Base-by-base conservation (phyloP, 2,113 vertebrate species). In the Sciurus niger region DNA sequence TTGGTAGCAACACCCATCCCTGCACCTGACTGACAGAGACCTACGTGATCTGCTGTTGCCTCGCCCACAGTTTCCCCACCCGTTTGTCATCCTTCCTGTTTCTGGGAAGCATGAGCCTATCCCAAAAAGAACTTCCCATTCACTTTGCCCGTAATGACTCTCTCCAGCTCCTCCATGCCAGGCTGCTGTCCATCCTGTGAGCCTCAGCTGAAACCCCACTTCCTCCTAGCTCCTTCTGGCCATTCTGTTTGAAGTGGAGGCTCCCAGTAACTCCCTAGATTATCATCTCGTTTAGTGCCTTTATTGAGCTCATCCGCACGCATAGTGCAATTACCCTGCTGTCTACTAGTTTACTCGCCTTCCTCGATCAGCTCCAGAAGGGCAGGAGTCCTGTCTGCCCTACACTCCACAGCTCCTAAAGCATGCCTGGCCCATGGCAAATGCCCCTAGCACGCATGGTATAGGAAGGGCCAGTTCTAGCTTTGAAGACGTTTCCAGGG, bases 1-100 rank as follows among this genome's bases (percentile, higher is more conserved):
- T 28, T 20, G 9, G 34, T 32, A 22, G 28, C 46, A 16, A 18
- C 0, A 1, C 30, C 17, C 4, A n/a, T 2, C 9, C 5, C 0
- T 6, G 8, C 32, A 2, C 0, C 20, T 17, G 48, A 51, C 46
- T 46, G 25, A 16, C 8, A 28, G 53, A 78, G 24, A 37, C 30
- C 18, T 51, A 34, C 4, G 1, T 43, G 28, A 74, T 37, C 58
- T 17, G 55, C 2, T 18, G 22, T n/a, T 37, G 18, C 9, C 32
- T 70, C 24, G 9, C 60, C 18, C 60, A 6, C 1, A 9, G 7
- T 72, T 43, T 43, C 40, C 72, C 6, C 51, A 43, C 3, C 73
- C 13, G 17, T 34, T 48, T 63, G 20, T 58, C 55, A 22, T 58
- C 20, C 7, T 22, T 22, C 2, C 80, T 82, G 53, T 11, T 6